phyloP scores from a whole-genome alignment of 2,888 invertebrate genomes.

The Melangyna quadrimaculata region DNA sequence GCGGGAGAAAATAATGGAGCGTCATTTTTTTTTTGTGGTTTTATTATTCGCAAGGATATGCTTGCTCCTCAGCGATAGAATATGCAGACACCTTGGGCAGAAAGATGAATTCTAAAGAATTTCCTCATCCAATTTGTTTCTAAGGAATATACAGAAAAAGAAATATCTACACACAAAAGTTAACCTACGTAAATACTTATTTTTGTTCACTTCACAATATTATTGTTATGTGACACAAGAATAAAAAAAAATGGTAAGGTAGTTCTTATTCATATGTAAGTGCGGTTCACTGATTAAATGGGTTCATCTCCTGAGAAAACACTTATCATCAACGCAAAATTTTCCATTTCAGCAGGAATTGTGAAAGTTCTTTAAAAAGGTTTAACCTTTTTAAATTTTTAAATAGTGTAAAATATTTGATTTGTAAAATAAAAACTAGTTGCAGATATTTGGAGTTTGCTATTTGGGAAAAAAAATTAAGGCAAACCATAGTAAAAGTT shows the following conservation, averaged over 20 bases:
- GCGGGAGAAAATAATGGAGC: not conserved
- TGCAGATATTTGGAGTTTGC: no score
- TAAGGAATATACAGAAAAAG: conserved; percentile 12
- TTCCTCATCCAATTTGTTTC: conserved; percentile 60
- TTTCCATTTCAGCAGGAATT: not conserved
- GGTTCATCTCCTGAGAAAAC: conserved; percentile 45
- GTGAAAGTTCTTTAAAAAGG: not conserved
- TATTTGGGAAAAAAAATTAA: no score
- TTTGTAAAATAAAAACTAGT: no score
- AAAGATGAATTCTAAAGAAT: conserved; percentile 59
- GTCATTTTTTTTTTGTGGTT: not conserved
- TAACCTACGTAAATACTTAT: not conserved
- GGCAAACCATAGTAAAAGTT: no score
- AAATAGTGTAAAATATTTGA: no score
- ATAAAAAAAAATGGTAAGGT: not conserved
- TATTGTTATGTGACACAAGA: conserved; percentile 16
- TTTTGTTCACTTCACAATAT: not conserved
- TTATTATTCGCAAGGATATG: conserved; percentile 38
- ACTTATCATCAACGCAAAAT: conserved; percentile 39
- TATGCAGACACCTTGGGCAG: conserved; percentile 56
- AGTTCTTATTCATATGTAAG: conserved; percentile 52
- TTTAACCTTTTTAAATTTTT: not conserved
- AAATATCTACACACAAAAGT: not conserved
- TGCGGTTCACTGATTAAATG: conserved; percentile 59
- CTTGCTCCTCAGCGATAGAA: not conserved